phyloP scores from a whole-genome alignment of 2,888 invertebrate genomes.

The Eupithecia exiguata region DNA sequence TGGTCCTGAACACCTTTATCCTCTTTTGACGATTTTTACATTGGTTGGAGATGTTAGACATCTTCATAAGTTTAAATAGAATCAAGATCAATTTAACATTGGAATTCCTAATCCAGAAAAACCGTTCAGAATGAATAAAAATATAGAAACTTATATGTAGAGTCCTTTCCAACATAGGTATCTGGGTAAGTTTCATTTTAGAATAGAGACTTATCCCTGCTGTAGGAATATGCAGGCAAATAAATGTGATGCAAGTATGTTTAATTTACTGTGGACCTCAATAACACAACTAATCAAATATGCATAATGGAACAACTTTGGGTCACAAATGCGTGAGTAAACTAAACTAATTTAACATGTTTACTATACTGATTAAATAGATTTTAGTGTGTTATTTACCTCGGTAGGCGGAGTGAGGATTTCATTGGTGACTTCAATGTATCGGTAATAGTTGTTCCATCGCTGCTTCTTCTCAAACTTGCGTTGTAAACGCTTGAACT shows the following conservation, averaged over 20 bases:
- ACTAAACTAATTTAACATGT: background rate
- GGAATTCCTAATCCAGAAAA: background rate
- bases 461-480: conserved; percentile 77
- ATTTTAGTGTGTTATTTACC: conserved; percentile 45
- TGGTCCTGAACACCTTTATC: background rate
- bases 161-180: background rate
- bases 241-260: background rate
- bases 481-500: conserved; percentile 69
- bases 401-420: conserved; percentile 66
- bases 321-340: background rate
- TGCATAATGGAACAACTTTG: background rate
- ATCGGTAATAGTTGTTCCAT: conserved; percentile 78
- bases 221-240: background rate
- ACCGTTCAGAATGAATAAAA: background rate
- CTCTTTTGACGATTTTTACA: background rate
- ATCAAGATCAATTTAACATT: background rate
- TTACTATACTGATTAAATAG: background rate
- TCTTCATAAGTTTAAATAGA: background rate
- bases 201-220: background rate
- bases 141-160: background rate
- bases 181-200: background rate
- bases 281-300: background rate
- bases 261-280: background rate
- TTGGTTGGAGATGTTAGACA: background rate
- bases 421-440: conserved; percentile 73